phyloP scores from a whole-genome alignment of 1,140 invertebrate genomes.

The Homarus americanus region DNA sequence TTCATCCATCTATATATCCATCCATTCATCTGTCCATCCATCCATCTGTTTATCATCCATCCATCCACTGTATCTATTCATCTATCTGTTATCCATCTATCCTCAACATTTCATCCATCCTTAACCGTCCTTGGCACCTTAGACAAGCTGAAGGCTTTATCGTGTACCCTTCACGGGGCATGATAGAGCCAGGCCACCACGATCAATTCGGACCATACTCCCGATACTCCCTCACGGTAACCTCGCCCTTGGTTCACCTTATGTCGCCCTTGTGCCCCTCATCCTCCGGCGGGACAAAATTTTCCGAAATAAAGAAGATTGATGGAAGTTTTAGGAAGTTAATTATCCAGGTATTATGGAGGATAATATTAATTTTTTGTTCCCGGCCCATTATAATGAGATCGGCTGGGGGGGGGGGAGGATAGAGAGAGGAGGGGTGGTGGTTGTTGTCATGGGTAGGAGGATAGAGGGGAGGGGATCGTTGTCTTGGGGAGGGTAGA shows the following conservation, averaged over 20 bases:
- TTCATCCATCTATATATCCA: too few species aligned
- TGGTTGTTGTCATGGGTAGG: too few species aligned
- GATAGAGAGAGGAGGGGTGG: background rate
- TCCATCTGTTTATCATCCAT: too few species aligned
- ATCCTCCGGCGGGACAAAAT: background rate
- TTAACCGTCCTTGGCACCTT: slow-evolving; percentile 21
- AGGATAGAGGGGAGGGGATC: too few species aligned
- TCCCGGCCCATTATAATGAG: slow-evolving; percentile 6
- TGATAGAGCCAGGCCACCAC: background rate
- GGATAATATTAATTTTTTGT: slow-evolving; percentile 29
- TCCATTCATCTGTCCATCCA: too few species aligned
- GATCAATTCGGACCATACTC: background rate
- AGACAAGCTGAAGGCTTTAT: slow-evolving; percentile 20
- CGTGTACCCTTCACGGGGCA: background rate
- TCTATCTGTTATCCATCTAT: too few species aligned
- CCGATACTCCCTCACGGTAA: background rate
- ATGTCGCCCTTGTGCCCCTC: background rate
- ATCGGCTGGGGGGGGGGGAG: background rate
- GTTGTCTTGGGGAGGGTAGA: background rate
- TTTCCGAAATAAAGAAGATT: slow-evolving; percentile 47
- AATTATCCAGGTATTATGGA: slow-evolving; percentile 39
- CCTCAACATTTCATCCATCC: background rate
- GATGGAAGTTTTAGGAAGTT: slow-evolving; percentile 47
- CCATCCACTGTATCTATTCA: too few species aligned
- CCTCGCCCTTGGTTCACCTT: background rate